These are phyloP conservation scores for Calypte anna DNA, from an alignment of 2,113 vertebrate species.

Conservation along the genomic window DNA sequence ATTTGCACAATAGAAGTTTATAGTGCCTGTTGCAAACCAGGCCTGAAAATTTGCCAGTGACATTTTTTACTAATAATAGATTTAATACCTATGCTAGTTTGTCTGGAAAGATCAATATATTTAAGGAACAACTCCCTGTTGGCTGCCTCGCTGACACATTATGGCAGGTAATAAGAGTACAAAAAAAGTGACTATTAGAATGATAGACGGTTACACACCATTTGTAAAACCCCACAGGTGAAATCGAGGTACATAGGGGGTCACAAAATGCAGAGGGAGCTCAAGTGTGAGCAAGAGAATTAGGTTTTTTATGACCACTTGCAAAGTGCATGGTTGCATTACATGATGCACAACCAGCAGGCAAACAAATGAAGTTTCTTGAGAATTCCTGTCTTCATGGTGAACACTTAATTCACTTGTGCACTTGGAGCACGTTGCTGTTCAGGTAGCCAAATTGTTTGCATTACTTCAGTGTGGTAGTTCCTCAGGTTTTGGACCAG, in stretches of 20 bases:
- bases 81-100: background rate
- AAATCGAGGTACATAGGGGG: background rate
- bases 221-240: background rate
- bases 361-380: background rate
- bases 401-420: background rate
- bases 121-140: background rate
- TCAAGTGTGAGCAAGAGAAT: background rate
- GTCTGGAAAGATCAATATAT: background rate
- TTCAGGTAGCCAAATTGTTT: background rate
- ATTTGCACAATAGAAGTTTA: background rate
- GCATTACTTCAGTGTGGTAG: background rate
- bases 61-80: background rate
- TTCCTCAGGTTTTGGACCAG: background rate
- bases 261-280: background rate
- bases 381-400: background rate
- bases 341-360: background rate
- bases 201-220: background rate
- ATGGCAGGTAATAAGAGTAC: background rate
- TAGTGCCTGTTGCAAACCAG: background rate
- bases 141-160: background rate
- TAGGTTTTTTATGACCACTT: background rate
- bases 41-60: background rate
- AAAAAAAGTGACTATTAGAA: background rate
- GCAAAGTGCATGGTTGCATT: background rate
- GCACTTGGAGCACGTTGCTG: background rate